These are phyloP conservation scores for Malurus alboscapulatus DNA, from an alignment of 2,113 vertebrate species.

Conservation along the genomic window DNA sequence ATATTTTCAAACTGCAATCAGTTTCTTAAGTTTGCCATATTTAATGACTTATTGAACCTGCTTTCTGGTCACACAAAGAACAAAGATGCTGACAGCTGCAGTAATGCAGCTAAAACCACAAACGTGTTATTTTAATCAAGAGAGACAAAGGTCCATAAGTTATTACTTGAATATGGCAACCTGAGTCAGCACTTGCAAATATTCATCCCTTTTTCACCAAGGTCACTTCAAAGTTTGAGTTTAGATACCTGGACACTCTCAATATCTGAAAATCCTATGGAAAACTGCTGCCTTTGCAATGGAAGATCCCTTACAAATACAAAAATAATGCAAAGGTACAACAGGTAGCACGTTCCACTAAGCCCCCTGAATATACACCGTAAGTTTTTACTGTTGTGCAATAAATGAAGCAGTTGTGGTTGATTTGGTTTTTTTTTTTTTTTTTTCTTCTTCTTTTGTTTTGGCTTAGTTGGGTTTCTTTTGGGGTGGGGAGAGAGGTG, in stretches of 20 bases:
- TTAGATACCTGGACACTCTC: neutral
- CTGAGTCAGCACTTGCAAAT: neutral
- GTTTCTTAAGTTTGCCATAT: neutral
- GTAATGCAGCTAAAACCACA: neutral
- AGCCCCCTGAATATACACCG: neutral
- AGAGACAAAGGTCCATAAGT: neutral
- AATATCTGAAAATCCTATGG: neutral
- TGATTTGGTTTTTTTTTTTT: neutral
- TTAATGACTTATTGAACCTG: neutral
- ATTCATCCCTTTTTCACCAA: neutral
- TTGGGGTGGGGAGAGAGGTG: no score
- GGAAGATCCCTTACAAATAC: neutral
- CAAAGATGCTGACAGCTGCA: neutral
- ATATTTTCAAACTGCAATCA: neutral
- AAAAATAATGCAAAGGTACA: neutral
- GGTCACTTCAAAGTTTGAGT: neutral
- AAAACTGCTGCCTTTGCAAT: neutral
- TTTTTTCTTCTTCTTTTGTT: neutral
- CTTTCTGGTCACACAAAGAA: neutral
- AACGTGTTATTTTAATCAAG: slow-evolving; percentile 1
- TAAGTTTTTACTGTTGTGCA: neutral
- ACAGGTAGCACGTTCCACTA: neutral
- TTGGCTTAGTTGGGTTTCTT: neutral
- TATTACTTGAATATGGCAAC: neutral
- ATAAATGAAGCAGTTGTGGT: neutral